phyloP scores from a whole-genome alignment of 2,797 vertebrate species.

The Phataginus tetradactyla region DNA sequence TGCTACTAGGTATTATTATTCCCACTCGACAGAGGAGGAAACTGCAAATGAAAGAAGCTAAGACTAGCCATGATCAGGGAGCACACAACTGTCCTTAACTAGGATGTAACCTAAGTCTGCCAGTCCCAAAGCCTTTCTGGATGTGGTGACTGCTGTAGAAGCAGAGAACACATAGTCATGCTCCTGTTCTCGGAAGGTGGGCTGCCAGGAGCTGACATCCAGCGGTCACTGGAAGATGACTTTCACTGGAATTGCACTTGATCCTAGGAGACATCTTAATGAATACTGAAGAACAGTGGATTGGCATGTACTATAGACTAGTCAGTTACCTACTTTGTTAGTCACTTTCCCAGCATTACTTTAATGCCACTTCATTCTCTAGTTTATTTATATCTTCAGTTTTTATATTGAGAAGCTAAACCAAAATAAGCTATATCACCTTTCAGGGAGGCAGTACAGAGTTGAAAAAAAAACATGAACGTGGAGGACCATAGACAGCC shows the following conservation, averaged over 20 bases:
- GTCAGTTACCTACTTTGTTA: slow-evolving; percentile 24
- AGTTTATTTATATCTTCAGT: not conserved
- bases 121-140: not conserved
- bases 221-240: not conserved
- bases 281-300: not conserved
- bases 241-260: slow-evolving; percentile 40
- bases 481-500: not conserved
- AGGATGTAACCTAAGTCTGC: not conserved
- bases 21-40: slow-evolving; percentile 7
- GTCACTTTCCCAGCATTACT: slow-evolving; percentile 26
- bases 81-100: not conserved
- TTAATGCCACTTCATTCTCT: slow-evolving; percentile 4
- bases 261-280: not conserved
- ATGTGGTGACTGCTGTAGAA: not conserved
- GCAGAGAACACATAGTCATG: not conserved
- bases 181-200: not conserved
- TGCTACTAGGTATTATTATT: not conserved
- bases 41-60: slow-evolving; percentile 44
- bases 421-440: not conserved
- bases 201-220: not conserved
- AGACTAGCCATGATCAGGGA: not conserved
- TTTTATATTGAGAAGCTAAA: slow-evolving; percentile 4
- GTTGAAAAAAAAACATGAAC: not conserved
- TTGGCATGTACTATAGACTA: not conserved
- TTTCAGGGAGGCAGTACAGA: not conserved